Conservation (phyloP, 2,113 vertebrate species). For the Orthochromis malagaraziensis region DNA sequence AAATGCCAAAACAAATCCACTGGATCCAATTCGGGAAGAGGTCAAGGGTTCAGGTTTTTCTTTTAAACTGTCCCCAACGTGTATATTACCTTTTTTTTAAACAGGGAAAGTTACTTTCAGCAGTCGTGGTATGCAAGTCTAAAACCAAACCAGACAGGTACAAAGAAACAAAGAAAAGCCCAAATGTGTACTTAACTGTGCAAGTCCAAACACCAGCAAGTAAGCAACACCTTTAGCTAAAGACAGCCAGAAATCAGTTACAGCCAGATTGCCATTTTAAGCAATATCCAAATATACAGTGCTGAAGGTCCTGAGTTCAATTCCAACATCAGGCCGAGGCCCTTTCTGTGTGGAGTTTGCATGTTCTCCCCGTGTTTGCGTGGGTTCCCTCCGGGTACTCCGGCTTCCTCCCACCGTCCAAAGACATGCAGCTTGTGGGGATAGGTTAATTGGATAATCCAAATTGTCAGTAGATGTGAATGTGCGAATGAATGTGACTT, state of each 20-base stretch:
- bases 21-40: not conserved
- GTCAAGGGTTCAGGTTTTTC: not conserved
- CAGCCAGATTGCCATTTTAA: not conserved
- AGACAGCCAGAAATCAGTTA: not conserved
- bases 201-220: not conserved
- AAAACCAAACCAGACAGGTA: not conserved
- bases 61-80: not conserved
- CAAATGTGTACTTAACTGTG: not conserved
- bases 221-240: not conserved
- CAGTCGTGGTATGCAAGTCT: not conserved
- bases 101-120: not conserved
- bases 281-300: not conserved
- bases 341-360: too few relatives aligned
- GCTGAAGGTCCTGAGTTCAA: too few relatives aligned
- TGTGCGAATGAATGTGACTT: too few relatives aligned
- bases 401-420: too few relatives aligned
- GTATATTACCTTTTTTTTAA: not conserved
- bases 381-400: too few relatives aligned
- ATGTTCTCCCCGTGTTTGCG: too few relatives aligned
- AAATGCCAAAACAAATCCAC: not conserved
- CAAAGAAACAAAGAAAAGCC: not conserved
- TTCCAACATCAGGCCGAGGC: too few relatives aligned
- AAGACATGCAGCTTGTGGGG: too few relatives aligned
- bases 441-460: too few relatives aligned
- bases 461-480: too few relatives aligned